A percentile compares a stretch with the other conserved stretches of the same genome.
Conservation (phyloP, 1,140 invertebrate genomes). For the Paraescarpia echinospica region DNA sequence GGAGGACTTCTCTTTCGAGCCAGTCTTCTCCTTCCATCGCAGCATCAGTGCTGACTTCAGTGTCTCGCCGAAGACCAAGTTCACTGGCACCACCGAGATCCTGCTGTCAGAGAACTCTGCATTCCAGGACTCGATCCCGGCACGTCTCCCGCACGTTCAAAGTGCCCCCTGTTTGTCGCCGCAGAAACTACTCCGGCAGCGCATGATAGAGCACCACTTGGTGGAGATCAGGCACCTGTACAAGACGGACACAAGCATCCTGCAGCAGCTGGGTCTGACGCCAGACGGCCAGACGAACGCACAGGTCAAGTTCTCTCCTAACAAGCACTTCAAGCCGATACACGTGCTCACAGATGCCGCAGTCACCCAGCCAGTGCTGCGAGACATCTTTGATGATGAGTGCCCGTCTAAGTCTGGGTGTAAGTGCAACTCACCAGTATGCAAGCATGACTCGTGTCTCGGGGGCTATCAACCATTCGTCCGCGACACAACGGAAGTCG, state of each 20-base stretch:
- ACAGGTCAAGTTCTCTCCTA: not conserved
- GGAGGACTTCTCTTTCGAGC: not conserved
- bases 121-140: not conserved
- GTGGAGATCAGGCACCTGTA: constrained; percentile 7
- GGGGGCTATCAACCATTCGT: not conserved
- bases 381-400: not conserved
- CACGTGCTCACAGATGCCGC: not conserved
- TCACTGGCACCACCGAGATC: not conserved
- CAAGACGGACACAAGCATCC: constrained; percentile 11
- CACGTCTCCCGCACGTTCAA: constrained; percentile 2
- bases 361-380: not conserved
- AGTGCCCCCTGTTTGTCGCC: not conserved
- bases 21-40: not conserved
- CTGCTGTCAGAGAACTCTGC: constrained; percentile 9
- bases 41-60: not conserved
- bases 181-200: not conserved
- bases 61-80: not conserved
- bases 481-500: constrained; percentile 35
- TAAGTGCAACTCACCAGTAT: not conserved
- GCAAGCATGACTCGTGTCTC: not conserved
- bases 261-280: not conserved
- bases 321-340: constrained; percentile 12
- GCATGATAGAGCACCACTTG: not conserved
- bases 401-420: not conserved
- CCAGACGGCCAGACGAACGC: not conserved